Evolutionary conservation across 1,140 invertebrate species (phyloP).

Genomic region (Solen grandis): DNA sequence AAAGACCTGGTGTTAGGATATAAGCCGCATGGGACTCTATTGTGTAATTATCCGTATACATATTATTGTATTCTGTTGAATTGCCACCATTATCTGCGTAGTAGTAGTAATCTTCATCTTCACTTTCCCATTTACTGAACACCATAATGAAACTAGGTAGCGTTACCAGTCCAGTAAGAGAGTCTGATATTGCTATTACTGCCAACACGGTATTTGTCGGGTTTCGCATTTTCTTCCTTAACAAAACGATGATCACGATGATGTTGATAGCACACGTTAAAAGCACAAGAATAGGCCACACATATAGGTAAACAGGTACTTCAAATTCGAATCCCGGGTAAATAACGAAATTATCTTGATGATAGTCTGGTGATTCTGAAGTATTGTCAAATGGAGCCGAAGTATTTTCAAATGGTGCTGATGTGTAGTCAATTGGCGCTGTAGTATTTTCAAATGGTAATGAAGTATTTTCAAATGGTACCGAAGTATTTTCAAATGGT

Average conservation of each 20-base stretch:
- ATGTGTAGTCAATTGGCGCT: too few species aligned
- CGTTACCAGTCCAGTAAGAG: conserved; percentile 43
- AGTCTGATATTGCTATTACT: conserved; percentile 41
- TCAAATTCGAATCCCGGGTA: conserved; percentile 37
- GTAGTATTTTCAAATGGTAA: too few species aligned
- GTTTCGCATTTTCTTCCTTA: conserved; percentile 25
- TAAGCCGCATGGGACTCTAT: background rate
- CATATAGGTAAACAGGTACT: conserved; percentile 16
- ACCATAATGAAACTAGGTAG: conserved; percentile 16
- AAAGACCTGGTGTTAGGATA: conserved; percentile 3
- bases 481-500: too few species aligned
- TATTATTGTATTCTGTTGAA: background rate
- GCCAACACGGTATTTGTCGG: conserved; percentile 35
- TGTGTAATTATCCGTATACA: background rate
- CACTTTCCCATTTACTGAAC: background rate
- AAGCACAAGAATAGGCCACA: conserved; percentile 29
- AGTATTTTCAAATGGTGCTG: too few species aligned
- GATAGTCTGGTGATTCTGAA: too few species aligned
- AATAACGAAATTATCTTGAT: too few species aligned
- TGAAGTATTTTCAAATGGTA: too few species aligned
- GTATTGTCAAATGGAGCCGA: too few species aligned
- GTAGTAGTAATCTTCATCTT: background rate
- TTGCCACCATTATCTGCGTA: background rate
- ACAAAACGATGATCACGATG: conserved; percentile 27
- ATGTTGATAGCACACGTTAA: conserved; percentile 30